Evolutionary conservation across 2,888 invertebrate genomes (phyloP), one percentile per base, ranked within the genome.

Genomic region (Lasioglossum morio): DNA sequence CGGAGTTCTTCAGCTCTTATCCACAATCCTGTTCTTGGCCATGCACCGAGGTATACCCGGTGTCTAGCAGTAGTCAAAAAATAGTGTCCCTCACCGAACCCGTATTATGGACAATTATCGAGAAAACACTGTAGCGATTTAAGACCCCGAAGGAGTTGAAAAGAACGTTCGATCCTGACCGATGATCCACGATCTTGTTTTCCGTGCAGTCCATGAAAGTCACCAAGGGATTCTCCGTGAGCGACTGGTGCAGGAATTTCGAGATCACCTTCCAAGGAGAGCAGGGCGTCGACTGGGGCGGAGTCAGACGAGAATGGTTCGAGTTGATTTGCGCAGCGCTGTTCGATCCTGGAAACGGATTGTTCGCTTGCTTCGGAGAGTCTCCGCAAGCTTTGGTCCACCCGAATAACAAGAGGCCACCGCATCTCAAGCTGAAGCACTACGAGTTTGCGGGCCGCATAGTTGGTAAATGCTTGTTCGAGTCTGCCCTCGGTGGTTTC

Each of bases 201-300:
- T 69, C 34, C 57, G 7, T 95, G 27, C 94, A 97, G 96, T 96
- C 97, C 1, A 97, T 98, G 96, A 98, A 98, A 95, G 97, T 98
- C 70, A 98, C 98, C 2, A 97, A 98, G 92, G 97, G 97, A 93
- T 98, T 98, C 96, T 96, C 97, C 40, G 97, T 98, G n/a, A 97
- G 97, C 79, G 99, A 99, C 96, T 99, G 99, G 99, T 99, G 98
- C 95, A 97, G 98, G 94, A 98, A 98, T 96, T 99, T 99, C 95
- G 99, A 99, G 96, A 97, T 99, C 87, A 97, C 97, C 81, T 99
- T 99, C 95, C 97, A 98, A 94, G 98, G 98, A n/a, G 99, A 99
- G 95, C 98, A 98, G 96, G 99, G 98, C 73, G 97, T 99, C 92
- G 99, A 99, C 96, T 98, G 98, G 98, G 99, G 99, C 90, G 99